Evolutionary conservation across 37 sponge, comb jelly and placozoan genomes (phyloP).

Genomic region (Chondrosia reniformis): DNA sequence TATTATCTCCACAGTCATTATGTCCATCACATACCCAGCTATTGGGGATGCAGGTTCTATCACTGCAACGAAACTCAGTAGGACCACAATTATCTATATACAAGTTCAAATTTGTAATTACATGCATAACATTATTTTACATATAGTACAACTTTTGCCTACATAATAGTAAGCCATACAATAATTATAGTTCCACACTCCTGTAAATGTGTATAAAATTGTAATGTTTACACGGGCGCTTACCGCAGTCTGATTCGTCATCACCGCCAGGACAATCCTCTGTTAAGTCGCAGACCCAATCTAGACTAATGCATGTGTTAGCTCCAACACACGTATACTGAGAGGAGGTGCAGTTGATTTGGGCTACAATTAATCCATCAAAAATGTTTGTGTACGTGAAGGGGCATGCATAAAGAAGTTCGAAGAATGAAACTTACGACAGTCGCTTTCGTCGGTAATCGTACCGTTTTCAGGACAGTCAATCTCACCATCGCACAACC

Average conservation of each 20-base stretch:
- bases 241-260: not conserved
- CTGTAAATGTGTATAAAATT: too few species aligned
- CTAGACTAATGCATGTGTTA: not conserved
- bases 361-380: not conserved
- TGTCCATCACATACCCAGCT: conserved; percentile 8
- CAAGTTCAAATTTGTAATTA: not conserved
- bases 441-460: conserved; percentile 7
- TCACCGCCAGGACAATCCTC: conserved; percentile 2
- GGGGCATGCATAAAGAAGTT: not conserved
- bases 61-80: not conserved
- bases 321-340: too few species aligned
- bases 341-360: not conserved
- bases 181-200: too few species aligned
- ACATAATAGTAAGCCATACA: too few species aligned
- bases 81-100: not conserved
- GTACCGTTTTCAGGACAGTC: conserved; percentile 1
- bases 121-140: not conserved
- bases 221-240: too few species aligned
- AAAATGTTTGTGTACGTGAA: not conserved
- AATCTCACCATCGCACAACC: conserved; percentile 16
- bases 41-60: not conserved
- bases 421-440: not conserved
- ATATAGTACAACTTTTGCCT: not conserved
- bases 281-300: not conserved
- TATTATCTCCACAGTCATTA: not conserved